phyloP scores from a whole-genome alignment of 64 coral and sea anemone species.

The Stichodactyla mertensii region DNA sequence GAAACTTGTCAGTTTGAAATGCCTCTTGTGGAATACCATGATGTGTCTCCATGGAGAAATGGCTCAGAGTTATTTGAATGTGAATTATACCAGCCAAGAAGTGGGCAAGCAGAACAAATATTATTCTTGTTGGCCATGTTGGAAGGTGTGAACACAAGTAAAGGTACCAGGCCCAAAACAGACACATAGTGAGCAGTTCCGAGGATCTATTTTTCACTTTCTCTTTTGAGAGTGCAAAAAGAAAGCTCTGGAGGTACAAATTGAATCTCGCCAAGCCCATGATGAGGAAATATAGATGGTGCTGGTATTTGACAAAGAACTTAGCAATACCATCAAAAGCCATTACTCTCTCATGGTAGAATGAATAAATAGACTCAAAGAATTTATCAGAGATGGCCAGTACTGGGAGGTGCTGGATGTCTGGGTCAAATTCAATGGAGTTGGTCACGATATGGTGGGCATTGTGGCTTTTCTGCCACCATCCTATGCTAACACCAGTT shows the following conservation, averaged over 20 bases:
- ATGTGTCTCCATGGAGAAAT: constrained; percentile 96
- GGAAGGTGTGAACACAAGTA: constrained; percentile 78
- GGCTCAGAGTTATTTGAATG: constrained; percentile 89
- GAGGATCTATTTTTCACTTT: constrained; percentile 39
- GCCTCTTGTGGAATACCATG: constrained; percentile 68
- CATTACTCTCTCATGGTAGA: constrained; percentile 83
- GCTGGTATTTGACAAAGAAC: constrained; percentile 88
- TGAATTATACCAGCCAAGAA: constrained; percentile 92
- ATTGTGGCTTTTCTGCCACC: constrained; percentile 98
- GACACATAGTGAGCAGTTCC: constrained; percentile 62
- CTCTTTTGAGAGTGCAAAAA: constrained; percentile 60
- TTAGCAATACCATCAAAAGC: constrained; percentile 67
- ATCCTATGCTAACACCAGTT: constrained; percentile 92
- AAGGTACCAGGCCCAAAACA: constrained; percentile 95
- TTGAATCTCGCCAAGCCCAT: constrained; percentile 98
- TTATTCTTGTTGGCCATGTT: constrained; percentile 50
- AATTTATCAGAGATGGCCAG: constrained; percentile 96
- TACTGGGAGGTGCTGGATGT: constrained; percentile 95
- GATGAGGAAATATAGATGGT: constrained; percentile 72
- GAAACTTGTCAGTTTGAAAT: constrained; percentile 65
- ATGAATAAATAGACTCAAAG: constrained; percentile 82
- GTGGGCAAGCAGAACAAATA: constrained; percentile 82
- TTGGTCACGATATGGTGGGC: constrained; percentile 98
- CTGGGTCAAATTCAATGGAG: constrained; percentile 94
- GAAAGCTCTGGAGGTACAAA: constrained; percentile 83